Evolutionary conservation across 1,140 invertebrate genomes (phyloP), one percentile per base, ranked within the genome.

Genomic region (Drosophila ohnishii): DNA sequence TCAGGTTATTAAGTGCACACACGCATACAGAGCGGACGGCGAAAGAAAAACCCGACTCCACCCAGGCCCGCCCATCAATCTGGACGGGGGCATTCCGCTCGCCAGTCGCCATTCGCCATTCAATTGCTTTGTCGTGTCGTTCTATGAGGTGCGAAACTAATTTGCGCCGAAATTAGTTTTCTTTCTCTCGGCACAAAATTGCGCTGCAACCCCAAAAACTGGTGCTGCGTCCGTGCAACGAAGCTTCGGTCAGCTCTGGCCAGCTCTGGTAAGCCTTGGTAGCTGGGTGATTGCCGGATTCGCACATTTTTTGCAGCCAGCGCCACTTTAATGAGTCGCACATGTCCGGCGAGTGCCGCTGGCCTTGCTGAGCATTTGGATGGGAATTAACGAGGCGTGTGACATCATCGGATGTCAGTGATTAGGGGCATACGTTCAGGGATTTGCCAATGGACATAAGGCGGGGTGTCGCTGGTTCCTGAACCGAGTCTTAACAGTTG

Each of bases 151-250:
- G 83, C 83, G 83, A 87, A 87, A 87, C 83, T 83, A 87, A 87
- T 87, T 87, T 87, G 83, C 84, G 84, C 83, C 76, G 84, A 88
- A 87, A 87, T 87, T 88, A 87, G 83, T 87, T 87, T 87, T 87
- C 83, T 88, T 87, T 88, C 79, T 79, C 53, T 67, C 35, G 58
- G 58, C 66, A 35, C 58, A 79, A 78, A 81, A 87, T 67, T 70
- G 64, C 76, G 72, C 58, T 81, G 82, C 82, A 86, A 70, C 78
- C 82, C 82, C 65, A 40, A 56, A 70, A 58, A 58, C 50, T 45
- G 32, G 19, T 4, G 42, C 47, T 60, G 62, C 42, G 73, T 35
- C 51, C n/a, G 40, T 25, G 57, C 66, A 55, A 22, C 25, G 63
- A 34, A 22, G 50, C 61, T 44, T 37, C 25, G 57, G 42, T 30